A percentile compares a stretch with the other conserved stretches of the same genome.
These are phyloP conservation scores for Pissodes strobi DNA, from an alignment of 1,140 invertebrate genomes.

Conservation along the genomic window DNA sequence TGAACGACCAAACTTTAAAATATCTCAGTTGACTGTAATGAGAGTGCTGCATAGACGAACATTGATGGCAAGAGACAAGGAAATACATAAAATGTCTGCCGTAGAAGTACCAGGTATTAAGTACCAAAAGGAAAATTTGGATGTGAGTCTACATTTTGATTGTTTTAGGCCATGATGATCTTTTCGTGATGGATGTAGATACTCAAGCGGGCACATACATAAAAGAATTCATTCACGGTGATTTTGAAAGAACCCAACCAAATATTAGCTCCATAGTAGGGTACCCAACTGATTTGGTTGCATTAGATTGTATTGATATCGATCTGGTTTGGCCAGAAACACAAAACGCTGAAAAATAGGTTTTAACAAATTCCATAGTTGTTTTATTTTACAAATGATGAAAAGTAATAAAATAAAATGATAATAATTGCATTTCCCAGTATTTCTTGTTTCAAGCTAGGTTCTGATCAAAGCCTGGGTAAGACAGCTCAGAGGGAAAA, in stretches of 20 bases:
- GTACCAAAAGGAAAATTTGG: slow-evolving; percentile 10
- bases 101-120: slow-evolving; percentile 55
- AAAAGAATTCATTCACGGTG: slow-evolving; percentile 96
- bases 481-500: too few relatives aligned
- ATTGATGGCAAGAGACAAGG: slow-evolving; percentile 66
- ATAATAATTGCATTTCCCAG: too few relatives aligned
- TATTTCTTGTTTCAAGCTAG: too few relatives aligned
- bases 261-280: slow-evolving; percentile 61
- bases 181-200: slow-evolving; percentile 71
- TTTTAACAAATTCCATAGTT: too few relatives aligned
- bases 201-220: slow-evolving; percentile 96
- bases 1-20: slow-evolving; percentile 18
- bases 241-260: slow-evolving; percentile 86
- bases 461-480: too few relatives aligned
- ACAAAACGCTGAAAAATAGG: too few relatives aligned
- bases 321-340: slow-evolving; percentile 71
- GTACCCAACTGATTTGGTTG: slow-evolving; percentile 75
- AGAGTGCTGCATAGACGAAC: slow-evolving; percentile 83
- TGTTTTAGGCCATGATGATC: slow-evolving; percentile 56
- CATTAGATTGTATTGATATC: slow-evolving; percentile 71
- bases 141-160: background rate
- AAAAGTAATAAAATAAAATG: too few relatives aligned
- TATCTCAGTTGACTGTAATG: slow-evolving; percentile 77
- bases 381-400: too few relatives aligned
- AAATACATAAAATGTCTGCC: slow-evolving; percentile 67